Conservation (phyloP, 2,797 vertebrate genomes). For the Phaenicophaeus curvirostris region DNA sequence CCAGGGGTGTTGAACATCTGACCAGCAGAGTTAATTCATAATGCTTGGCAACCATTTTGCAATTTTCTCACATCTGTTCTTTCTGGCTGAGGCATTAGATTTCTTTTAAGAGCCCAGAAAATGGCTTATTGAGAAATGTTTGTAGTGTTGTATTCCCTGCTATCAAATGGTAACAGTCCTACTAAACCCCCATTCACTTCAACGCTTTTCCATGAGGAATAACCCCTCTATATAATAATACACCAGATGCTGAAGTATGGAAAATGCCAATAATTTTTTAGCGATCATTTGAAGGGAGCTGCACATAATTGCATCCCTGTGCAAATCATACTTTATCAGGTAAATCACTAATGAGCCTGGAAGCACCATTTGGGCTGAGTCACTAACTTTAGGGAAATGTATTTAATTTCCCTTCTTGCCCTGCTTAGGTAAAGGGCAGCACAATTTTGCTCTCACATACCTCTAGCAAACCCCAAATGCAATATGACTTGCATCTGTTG, state of each 20-base stretch:
- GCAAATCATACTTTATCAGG: background rate
- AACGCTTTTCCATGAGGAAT: background rate
- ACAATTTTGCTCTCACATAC: background rate
- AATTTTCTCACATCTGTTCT: constrained; percentile 58
- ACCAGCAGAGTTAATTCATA: constrained; percentile 39
- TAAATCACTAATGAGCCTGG: background rate
- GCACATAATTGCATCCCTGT: background rate
- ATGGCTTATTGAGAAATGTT: constrained; percentile 11
- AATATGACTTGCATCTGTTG: background rate
- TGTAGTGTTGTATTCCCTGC: background rate
- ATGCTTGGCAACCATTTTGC: constrained; percentile 44
- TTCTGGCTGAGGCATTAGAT: background rate
- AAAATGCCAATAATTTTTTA: background rate
- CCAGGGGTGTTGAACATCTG: constrained; percentile 53
- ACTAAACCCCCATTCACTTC: background rate
- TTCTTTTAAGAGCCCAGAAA: constrained; percentile 48
- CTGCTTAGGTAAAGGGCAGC: background rate
- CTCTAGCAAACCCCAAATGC: background rate
- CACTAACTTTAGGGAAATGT: background rate
- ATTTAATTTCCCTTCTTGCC: background rate
- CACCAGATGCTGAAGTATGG: constrained; percentile 10
- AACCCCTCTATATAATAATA: background rate
- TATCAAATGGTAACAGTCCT: background rate
- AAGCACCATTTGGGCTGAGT: background rate
- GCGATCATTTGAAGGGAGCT: background rate